A percentile compares a stretch with the other conserved stretches of the same genome.
Evolutionary conservation across 2,888 invertebrate genomes (phyloP).

Genomic region (Hofmannophila pseudospretella): DNA sequence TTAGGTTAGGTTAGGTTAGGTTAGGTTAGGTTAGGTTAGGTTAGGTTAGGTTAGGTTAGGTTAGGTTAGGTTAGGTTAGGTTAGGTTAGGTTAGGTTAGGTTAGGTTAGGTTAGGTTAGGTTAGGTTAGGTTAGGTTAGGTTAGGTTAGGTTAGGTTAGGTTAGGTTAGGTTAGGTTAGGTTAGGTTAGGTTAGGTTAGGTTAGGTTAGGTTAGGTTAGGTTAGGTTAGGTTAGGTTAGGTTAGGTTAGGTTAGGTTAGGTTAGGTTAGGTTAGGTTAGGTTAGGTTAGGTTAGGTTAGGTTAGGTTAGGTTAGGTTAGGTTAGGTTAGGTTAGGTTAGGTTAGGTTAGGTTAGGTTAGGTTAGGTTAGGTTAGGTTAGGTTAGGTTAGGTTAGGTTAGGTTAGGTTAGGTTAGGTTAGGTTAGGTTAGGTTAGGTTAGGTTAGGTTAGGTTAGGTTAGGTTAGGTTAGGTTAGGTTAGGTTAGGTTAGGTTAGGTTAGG

Average conservation of each 20-base stretch:
- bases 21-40: constrained; percentile 12
- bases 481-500: too few species aligned
- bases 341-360: too few species aligned
- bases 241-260: constrained; percentile 14
- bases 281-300: too few species aligned
- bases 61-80: constrained; percentile 14
- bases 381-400: too few species aligned
- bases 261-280: constrained; percentile 14
- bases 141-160: constrained; percentile 16
- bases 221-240: constrained; percentile 14
- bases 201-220: constrained; percentile 7
- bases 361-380: too few species aligned
- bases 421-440: too few species aligned
- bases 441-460: too few species aligned
- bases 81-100: constrained; percentile 14
- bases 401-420: too few species aligned
- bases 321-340: too few species aligned
- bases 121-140: constrained; percentile 16
- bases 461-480: too few species aligned
- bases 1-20: constrained; percentile 6
- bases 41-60: constrained; percentile 13
- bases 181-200: constrained; percentile 2
- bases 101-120: constrained; percentile 14
- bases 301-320: too few species aligned
- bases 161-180: constrained; percentile 16